These are phyloP conservation scores for Theristus sp. DNA, from an alignment of 2,888 invertebrate genomes.

Conservation along the genomic window DNA sequence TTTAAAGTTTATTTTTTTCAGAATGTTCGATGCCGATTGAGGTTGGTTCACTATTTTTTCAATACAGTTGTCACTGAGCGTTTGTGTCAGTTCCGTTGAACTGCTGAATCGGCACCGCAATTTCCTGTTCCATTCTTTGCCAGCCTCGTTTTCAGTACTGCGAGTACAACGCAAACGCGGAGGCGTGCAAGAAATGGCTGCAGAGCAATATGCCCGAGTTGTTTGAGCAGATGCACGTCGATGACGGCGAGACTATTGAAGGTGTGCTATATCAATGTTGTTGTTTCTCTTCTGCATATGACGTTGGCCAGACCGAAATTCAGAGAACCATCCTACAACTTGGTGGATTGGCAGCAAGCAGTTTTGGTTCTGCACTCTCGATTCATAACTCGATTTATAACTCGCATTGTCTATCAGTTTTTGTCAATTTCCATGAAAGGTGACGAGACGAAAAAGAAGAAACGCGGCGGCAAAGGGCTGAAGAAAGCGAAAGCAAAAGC, in stretches of 20 bases:
- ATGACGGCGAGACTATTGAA: background rate
- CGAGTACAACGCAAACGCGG: constrained; percentile 90
- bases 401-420: too few relatives aligned
- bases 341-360: too few relatives aligned
- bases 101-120: too few relatives aligned
- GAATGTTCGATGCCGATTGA: constrained; percentile 21
- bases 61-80: too few relatives aligned
- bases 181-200: constrained; percentile 89
- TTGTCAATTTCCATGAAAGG: too few relatives aligned
- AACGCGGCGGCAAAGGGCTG: constrained; percentile 76
- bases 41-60: too few relatives aligned
- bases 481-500: constrained; percentile 48
- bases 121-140: too few relatives aligned
- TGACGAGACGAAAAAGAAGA: constrained; percentile 43
- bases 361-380: too few relatives aligned
- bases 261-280: background rate
- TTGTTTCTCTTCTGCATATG: background rate
- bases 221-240: constrained; percentile 51
- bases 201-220: constrained; percentile 80
- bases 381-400: too few relatives aligned
- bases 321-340: too few relatives aligned
- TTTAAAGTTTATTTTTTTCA: constrained; percentile 3
- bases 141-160: constrained; percentile 52
- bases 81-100: too few relatives aligned
- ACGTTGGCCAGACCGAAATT: background rate